Conservation (phyloP, 2,113 vertebrate genomes). For the Dascyllus trimaculatus region DNA sequence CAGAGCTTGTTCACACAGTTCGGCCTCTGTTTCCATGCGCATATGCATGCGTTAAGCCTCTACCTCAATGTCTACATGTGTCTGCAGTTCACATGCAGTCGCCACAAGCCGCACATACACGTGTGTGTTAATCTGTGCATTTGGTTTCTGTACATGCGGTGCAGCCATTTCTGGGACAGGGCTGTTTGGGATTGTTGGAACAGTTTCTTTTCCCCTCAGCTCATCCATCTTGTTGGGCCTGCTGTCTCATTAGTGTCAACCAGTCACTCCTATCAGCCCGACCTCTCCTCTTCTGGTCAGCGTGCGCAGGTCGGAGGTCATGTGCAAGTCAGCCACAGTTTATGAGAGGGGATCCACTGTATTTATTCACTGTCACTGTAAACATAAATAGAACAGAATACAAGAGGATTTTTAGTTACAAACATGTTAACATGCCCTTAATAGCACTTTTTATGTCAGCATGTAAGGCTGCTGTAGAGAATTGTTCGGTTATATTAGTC, state of each 20-base stretch:
- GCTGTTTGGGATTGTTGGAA: slow-evolving; percentile 17
- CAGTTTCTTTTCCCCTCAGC: slow-evolving; percentile 33
- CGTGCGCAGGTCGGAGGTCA: slow-evolving; percentile 49
- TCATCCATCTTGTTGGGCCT: slow-evolving; percentile 49
- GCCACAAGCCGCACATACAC: background rate
- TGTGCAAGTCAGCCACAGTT: slow-evolving; percentile 28
- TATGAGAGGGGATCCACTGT: slow-evolving; percentile 33
- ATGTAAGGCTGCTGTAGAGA: background rate
- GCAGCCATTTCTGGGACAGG: slow-evolving; percentile 10
- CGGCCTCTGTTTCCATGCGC: slow-evolving; percentile 49
- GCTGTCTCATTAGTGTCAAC: slow-evolving; percentile 71
- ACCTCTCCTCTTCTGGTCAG: slow-evolving; percentile 40
- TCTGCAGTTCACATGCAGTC: slow-evolving; percentile 24
- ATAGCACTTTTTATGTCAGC: background rate
- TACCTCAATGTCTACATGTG: slow-evolving; percentile 20
- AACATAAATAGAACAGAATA: background rate
- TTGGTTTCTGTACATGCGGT: slow-evolving; percentile 1
- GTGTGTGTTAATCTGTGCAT: background rate
- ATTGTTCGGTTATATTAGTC: background rate
- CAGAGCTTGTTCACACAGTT: slow-evolving; percentile 46
- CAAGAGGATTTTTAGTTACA: too few species aligned
- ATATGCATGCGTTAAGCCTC: slow-evolving; percentile 38
- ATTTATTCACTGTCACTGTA: background rate
- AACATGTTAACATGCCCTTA: background rate
- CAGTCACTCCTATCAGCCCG: slow-evolving; percentile 35